Conservation (phyloP, 2,888 invertebrate species). For the Athalia cordata region DNA sequence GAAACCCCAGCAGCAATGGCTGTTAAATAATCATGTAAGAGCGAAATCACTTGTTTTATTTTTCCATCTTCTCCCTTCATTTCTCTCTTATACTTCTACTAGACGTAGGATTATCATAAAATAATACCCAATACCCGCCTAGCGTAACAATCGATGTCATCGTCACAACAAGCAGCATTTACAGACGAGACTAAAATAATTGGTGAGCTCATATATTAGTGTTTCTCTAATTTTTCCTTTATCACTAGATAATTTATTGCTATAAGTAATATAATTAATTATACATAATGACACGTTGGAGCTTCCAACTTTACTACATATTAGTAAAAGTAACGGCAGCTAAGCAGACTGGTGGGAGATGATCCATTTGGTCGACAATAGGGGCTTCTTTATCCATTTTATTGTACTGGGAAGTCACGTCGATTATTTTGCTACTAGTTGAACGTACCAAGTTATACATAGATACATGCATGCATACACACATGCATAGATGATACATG, state of each 20-base stretch:
- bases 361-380: slow-evolving; percentile 60
- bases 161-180: slow-evolving; percentile 63
- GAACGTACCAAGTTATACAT: slow-evolving; percentile 61
- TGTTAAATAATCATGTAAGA: slow-evolving; percentile 60
- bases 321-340: slow-evolving; percentile 56
- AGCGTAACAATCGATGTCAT: slow-evolving; percentile 64
- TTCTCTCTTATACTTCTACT: slow-evolving; percentile 24
- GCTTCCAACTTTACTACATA: slow-evolving; percentile 55
- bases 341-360: slow-evolving; percentile 51
- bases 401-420: slow-evolving; percentile 63
- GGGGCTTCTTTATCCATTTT: slow-evolving; percentile 66
- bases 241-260: slow-evolving; percentile 66
- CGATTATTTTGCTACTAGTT: slow-evolving; percentile 68
- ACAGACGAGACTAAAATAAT: slow-evolving; percentile 69
- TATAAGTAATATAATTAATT: slow-evolving; percentile 53
- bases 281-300: slow-evolving; percentile 55
- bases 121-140: slow-evolving; percentile 58
- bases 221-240: slow-evolving; percentile 67
- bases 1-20: slow-evolving; percentile 71
- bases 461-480: slow-evolving; percentile 49
- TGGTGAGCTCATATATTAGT: slow-evolving; percentile 69
- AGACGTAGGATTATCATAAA: slow-evolving; percentile 52
- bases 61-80: not conserved
- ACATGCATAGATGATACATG: too few species aligned
- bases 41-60: slow-evolving; percentile 11